A percentile compares a stretch with the other conserved stretches of the same genome.
Conservation (phyloP, 1,140 invertebrate species). For the Calephelis nemesis region DNA sequence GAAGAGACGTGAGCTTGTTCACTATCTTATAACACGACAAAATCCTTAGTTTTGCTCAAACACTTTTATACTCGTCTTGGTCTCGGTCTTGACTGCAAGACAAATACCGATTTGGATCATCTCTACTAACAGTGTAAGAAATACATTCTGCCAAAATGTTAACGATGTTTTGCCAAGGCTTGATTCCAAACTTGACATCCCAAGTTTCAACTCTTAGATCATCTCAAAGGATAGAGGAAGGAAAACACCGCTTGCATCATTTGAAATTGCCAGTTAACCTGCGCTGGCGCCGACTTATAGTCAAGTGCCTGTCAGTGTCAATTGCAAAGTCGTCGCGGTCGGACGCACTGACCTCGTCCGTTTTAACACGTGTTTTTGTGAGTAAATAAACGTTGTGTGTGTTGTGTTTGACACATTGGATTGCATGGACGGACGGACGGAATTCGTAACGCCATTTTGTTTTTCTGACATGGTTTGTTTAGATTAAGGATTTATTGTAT, state of each 20-base stretch:
- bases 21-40: too few relatives aligned
- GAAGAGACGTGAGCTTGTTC: too few relatives aligned
- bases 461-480: conserved; percentile 17
- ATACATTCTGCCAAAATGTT: too few relatives aligned
- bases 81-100: too few relatives aligned
- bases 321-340: conserved; percentile 1
- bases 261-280: conserved; percentile 45
- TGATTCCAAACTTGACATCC: too few relatives aligned
- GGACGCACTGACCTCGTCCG: conserved; percentile 11
- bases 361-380: conserved; percentile 23
- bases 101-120: too few relatives aligned
- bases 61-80: too few relatives aligned
- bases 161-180: too few relatives aligned
- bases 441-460: conserved; percentile 17
- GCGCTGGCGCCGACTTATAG: conserved; percentile 1
- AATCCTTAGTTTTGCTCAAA: too few relatives aligned
- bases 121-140: too few relatives aligned
- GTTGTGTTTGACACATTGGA: conserved; percentile 41
- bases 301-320: conserved; percentile 6
- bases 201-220: not conserved
- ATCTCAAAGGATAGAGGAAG: conserved; percentile 40
- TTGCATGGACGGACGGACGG: conserved; percentile 38
- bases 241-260: conserved; percentile 47
- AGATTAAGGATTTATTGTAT: not conserved
- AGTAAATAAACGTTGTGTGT: conserved; percentile 18